Base-by-base conservation (phyloP, 2,113 vertebrate species). In the Octodon degus region DNA sequence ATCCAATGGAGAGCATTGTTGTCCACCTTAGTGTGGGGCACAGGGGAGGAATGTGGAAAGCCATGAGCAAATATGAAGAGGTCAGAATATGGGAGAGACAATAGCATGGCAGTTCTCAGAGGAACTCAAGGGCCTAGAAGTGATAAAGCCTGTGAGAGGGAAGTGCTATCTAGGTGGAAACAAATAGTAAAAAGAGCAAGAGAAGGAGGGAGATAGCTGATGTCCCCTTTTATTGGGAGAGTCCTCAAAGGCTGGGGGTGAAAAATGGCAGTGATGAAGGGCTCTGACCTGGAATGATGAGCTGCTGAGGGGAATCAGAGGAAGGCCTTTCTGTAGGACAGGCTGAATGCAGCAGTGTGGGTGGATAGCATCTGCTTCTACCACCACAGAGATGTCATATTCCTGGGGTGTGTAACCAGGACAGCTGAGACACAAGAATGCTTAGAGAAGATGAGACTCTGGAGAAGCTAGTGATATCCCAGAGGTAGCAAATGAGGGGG, bases 41-140 rank as follows among this genome's bases (percentile, higher is more conserved):
- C 50, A 67, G 43, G 7, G 19, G 30, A 86, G 37, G n/a, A 86
- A 24, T 6, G 55, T 93, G 27, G 62, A n/a, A 91, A 34, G 87
- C 91, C 76, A 77, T 14, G 37, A 47, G 40, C 53, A 32, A 63
- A 92, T 62, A 94, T 72, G 79, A 97, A 80, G 34, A 90, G 86
- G 86, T 95, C 74, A 91, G 67, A 83, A 90, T 53, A 37, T 84
- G 43, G 86, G 94, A 90, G 25, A 94, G 81, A 88, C 3, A 50
- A 87, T 10, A 92, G 43, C 7, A 25, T 60, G 70, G 68, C 55
- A 76, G 91, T 16, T 84, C 63, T 34, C 86, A 91, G 37, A 96
- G 65, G 24, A 95, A 96, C 68, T 67, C 3, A 8, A 86, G n/a
- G 80, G 81, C 58, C 90, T 89, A 43, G 22, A 89, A 90, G 55